phyloP scores from a whole-genome alignment of 2,888 invertebrate genomes.

The Dugesia japonica region DNA sequence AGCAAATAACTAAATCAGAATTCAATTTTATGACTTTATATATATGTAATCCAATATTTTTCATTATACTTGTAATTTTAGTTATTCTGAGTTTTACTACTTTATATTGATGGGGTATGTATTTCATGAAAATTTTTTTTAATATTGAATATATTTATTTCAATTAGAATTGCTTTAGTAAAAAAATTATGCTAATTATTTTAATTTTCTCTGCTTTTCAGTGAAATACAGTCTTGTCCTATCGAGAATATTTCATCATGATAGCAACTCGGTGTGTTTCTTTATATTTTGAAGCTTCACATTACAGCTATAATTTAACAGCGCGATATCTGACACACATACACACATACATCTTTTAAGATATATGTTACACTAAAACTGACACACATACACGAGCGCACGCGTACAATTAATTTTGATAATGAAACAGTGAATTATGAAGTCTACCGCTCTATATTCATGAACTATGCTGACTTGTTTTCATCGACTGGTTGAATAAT shows the following conservation, averaged over 20 bases:
- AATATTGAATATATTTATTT: background rate
- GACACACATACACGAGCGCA: background rate
- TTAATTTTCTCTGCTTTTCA: conserved; percentile 20
- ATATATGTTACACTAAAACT: background rate
- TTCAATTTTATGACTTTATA: no score
- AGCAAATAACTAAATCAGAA: no score
- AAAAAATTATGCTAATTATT: conserved; percentile 20
- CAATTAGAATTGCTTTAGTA: conserved; percentile 13
- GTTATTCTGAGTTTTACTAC: no score
- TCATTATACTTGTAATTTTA: no score
- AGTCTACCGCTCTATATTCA: conserved; percentile 8
- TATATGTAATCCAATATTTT: no score
- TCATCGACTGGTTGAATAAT: conserved; percentile 20
- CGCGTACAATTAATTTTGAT: conserved; percentile 16
- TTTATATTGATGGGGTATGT: no score
- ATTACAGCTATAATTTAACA: conserved; percentile 14
- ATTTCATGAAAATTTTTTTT: no score
- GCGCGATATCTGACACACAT: background rate
- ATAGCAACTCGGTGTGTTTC: conserved; percentile 13
- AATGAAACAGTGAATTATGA: conserved; percentile 14
- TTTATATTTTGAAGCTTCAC: conserved; percentile 20
- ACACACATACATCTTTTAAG: background rate
- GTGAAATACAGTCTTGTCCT: conserved; percentile 20
- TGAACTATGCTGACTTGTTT: conserved; percentile 16
- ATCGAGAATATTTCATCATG: conserved; percentile 20